These are phyloP conservation scores for Euphonia xanthogaster DNA, from an alignment of 2,797 vertebrate species.

Conservation along the genomic window DNA sequence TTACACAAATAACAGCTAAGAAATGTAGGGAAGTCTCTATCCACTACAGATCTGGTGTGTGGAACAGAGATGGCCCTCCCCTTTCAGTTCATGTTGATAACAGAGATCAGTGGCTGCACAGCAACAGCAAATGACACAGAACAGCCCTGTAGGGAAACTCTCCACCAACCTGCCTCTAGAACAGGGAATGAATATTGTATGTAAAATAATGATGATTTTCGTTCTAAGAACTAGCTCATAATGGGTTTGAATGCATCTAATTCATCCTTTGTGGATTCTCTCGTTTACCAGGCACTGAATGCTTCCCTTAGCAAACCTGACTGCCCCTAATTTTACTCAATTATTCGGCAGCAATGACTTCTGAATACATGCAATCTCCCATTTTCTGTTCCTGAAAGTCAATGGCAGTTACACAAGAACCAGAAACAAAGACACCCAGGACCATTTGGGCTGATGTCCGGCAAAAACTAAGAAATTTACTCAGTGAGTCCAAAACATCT, in stretches of 20 bases:
- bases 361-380: neutral
- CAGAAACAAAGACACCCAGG: neutral
- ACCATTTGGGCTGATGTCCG: neutral
- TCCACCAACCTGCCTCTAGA: neutral
- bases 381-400: neutral
- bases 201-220: neutral
- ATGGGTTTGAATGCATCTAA: neutral
- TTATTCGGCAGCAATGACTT: neutral
- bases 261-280: neutral
- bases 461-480: neutral
- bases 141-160: neutral
- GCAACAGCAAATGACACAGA: neutral
- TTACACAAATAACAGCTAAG: neutral
- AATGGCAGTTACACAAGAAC: neutral
- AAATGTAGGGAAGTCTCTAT: neutral
- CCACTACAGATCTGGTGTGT: neutral
- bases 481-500: neutral
- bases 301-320: neutral
- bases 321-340: neutral
- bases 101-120: accelerated
- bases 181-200: neutral
- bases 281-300: neutral
- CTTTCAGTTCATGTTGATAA: neutral
- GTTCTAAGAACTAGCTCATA: neutral
- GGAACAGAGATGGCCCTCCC: neutral